phyloP scores from a whole-genome alignment of 2,113 vertebrate species.

The Corvus hawaiiensis region DNA sequence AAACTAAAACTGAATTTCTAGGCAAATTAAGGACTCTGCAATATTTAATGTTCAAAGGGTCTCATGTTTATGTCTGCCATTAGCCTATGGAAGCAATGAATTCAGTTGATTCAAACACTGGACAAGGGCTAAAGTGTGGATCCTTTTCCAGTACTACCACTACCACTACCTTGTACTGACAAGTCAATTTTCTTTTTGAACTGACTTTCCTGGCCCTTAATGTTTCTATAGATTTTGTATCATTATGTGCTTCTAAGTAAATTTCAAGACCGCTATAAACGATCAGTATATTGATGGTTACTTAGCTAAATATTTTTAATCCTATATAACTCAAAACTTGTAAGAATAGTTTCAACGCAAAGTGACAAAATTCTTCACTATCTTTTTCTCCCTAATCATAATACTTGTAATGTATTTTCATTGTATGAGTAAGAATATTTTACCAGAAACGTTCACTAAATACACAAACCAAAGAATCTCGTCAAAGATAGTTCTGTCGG shows the following conservation, averaged over 20 bases:
- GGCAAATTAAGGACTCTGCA: neutral
- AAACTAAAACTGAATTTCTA: neutral
- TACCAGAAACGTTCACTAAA: neutral
- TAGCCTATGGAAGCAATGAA: neutral
- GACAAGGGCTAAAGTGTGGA: neutral
- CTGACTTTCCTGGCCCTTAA: neutral
- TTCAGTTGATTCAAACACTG: neutral
- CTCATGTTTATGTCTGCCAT: neutral
- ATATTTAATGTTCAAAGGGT: neutral
- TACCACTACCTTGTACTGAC: neutral
- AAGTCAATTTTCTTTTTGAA: neutral
- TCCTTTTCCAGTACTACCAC: neutral
- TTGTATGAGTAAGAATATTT: neutral
- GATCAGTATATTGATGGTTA: neutral
- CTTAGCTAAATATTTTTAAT: neutral
- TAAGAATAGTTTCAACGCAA: neutral
- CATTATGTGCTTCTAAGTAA: accelerated
- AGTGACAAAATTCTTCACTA: neutral
- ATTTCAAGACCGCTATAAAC: neutral
- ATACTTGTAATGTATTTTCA: neutral
- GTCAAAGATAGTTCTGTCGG: neutral
- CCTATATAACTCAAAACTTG: neutral
- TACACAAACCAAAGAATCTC: neutral
- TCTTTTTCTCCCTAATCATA: neutral
- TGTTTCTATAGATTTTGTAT: neutral